phyloP scores from a whole-genome alignment of 2,888 invertebrate species.

The Ornithoptera alexandrae region DNA sequence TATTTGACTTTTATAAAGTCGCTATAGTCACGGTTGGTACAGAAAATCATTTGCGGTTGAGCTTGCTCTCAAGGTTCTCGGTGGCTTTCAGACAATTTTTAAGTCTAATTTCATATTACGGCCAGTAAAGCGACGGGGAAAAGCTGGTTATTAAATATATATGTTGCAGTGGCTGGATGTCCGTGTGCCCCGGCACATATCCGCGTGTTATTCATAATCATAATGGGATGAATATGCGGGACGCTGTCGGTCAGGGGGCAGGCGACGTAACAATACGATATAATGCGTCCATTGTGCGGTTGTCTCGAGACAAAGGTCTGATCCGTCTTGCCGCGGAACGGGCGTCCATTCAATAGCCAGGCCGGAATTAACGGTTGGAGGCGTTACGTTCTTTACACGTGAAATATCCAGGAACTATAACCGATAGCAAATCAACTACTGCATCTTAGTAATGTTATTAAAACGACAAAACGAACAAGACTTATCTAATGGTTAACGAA shows the following conservation, averaged over 20 bases:
- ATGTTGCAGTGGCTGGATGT: not conserved
- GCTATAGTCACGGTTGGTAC: no score
- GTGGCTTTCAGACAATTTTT: no score
- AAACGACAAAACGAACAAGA: no score
- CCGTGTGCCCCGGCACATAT: slow-evolving; percentile 45
- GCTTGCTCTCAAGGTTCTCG: no score
- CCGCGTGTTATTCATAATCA: slow-evolving; percentile 65
- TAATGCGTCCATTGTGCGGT: slow-evolving; percentile 49
- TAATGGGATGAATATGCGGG: slow-evolving; percentile 74
- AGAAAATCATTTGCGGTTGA: no score
- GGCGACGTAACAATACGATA: slow-evolving; percentile 61
- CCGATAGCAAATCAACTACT: no score
- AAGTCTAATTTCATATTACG: no score
- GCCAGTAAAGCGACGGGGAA: no score
- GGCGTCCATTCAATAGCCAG: slow-evolving; percentile 41
- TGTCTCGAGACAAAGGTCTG: slow-evolving; percentile 55
- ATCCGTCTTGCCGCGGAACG: slow-evolving; percentile 41
- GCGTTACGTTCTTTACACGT: not conserved
- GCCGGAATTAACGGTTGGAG: slow-evolving; percentile 33
- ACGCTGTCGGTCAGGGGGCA: slow-evolving; percentile 69
- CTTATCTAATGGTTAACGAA: no score
- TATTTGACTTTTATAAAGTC: no score
- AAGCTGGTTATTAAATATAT: not conserved
- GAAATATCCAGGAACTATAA: not conserved
- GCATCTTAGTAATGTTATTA: no score